A percentile compares a stretch with the other conserved stretches of the same genome.
phyloP scores from a whole-genome alignment of 2,797 vertebrate genomes.

The Spondyliosoma cantharus region DNA sequence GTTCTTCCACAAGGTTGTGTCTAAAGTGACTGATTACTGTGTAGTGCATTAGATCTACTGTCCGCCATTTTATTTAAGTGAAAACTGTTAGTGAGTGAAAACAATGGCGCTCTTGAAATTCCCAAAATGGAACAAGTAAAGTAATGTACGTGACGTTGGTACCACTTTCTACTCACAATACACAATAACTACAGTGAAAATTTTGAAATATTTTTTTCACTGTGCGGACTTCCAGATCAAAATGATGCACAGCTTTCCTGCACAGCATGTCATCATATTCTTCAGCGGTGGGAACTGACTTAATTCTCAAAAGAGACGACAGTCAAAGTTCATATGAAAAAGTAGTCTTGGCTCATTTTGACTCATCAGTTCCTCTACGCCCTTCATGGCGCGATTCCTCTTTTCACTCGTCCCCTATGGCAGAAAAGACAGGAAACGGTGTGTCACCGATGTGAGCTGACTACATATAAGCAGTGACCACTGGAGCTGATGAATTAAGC shows the following conservation, averaged over 20 bases:
- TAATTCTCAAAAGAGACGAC: not conserved
- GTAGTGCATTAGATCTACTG: too few species aligned
- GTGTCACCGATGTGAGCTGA: not conserved
- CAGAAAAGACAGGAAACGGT: conserved; percentile 21
- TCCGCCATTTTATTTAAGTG: too few species aligned
- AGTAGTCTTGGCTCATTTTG: not conserved
- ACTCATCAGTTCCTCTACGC: not conserved
- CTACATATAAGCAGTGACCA: conserved; percentile 44
- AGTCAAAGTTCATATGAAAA: not conserved
- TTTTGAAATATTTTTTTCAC: too few species aligned
- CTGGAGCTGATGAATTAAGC: conserved; percentile 12
- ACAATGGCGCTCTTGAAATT: too few species aligned
- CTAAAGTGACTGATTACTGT: too few species aligned
- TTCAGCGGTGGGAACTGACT: not conserved
- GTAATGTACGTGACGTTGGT: too few species aligned
- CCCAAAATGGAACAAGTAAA: too few species aligned
- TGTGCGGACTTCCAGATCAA: not conserved
- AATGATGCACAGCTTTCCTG: not conserved
- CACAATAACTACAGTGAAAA: too few species aligned
- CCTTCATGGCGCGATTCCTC: not conserved
- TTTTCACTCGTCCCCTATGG: not conserved
- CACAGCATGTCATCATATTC: not conserved
- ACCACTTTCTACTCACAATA: too few species aligned
- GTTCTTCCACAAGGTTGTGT: too few species aligned
- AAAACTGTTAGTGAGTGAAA: too few species aligned